Conservation (phyloP, 2,797 vertebrate species). For the Diglossa cyanea region DNA sequence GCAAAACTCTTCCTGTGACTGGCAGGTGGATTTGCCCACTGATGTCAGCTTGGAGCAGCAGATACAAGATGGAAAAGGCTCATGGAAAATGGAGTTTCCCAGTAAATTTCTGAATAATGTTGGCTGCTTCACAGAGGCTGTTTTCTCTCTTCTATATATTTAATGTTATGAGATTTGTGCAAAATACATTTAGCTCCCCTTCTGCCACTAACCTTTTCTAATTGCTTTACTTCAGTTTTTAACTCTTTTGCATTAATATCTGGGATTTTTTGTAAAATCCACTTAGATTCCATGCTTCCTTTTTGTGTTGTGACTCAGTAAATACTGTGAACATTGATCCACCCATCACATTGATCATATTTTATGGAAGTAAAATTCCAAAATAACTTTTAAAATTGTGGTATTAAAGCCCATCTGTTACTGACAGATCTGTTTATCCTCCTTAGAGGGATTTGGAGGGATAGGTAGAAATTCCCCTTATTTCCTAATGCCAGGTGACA, state of each 20-base stretch:
- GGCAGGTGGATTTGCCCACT: neutral
- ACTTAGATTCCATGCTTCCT: neutral
- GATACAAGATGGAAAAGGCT: neutral
- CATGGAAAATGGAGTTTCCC: neutral
- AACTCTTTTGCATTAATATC: neutral
- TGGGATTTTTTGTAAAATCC: neutral
- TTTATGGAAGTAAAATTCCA: neutral
- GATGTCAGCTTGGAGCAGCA: neutral
- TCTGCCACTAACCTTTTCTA: neutral
- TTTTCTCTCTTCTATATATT: neutral
- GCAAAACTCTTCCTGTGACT: neutral
- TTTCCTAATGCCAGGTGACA: neutral
- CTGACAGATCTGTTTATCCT: neutral
- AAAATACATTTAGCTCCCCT: neutral
- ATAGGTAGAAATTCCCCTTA: neutral
- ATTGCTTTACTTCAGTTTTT: neutral
- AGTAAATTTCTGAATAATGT: neutral
- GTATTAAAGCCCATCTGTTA: neutral
- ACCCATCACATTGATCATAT: rapidly evolving
- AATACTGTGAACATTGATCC: neutral
- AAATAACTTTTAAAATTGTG: neutral
- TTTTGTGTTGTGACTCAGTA: neutral
- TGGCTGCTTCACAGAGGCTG: neutral
- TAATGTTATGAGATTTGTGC: neutral
- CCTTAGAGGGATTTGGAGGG: neutral